phyloP scores from a whole-genome alignment of 2,888 invertebrate genomes.

The Actias luna region DNA sequence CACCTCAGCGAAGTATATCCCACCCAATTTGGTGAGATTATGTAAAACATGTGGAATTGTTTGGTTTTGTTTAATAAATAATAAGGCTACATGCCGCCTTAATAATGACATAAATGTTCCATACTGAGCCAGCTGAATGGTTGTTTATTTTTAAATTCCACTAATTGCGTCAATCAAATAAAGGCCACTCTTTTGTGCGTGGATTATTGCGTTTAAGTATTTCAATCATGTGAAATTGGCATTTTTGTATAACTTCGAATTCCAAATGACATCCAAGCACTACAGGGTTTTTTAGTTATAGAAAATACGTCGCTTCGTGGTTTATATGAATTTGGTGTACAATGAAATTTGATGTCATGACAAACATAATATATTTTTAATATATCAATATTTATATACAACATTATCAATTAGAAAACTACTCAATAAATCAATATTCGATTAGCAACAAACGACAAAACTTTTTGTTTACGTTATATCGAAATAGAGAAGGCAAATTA shows the following conservation, averaged over 20 bases:
- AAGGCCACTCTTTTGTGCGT: constrained; percentile 39
- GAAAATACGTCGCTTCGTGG: neutral
- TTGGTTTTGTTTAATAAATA: constrained; percentile 61
- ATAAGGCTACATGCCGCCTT: constrained; percentile 52
- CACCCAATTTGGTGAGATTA: constrained; percentile 67
- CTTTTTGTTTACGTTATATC: too few species aligned
- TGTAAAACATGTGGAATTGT: constrained; percentile 61
- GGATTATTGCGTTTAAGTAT: constrained; percentile 43
- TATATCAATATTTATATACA: too few species aligned
- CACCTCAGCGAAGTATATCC: constrained; percentile 28
- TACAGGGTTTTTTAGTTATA: neutral
- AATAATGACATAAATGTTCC: constrained; percentile 69
- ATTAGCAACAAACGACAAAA: too few species aligned
- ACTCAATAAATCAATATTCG: too few species aligned
- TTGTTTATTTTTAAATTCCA: constrained; percentile 63
- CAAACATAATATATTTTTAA: too few species aligned
- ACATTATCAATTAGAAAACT: too few species aligned
- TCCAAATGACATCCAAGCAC: neutral
- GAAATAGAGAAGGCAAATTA: too few species aligned
- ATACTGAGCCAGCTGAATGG: constrained; percentile 52
- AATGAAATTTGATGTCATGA: too few species aligned
- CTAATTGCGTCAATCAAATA: constrained; percentile 51
- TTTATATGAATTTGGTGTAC: too few species aligned
- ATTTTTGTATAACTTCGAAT: constrained; percentile 4
- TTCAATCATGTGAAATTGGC: constrained; percentile 32